Evolutionary conservation across 2,113 vertebrate species (phyloP), one percentile per base, ranked within the genome.

Genomic region (Diadophis punctatus): DNA sequence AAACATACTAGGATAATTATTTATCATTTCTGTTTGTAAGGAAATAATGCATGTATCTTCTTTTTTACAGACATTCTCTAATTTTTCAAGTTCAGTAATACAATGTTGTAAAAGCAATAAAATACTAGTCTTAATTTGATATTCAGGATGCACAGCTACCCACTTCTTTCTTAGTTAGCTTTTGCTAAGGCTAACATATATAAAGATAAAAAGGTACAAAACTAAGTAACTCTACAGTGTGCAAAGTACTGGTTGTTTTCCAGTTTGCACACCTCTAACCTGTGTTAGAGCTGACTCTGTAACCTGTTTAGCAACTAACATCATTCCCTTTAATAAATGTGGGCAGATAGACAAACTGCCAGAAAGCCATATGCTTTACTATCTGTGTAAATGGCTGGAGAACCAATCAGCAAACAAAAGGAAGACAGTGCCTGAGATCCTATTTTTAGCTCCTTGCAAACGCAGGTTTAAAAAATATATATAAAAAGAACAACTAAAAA

Each of bases 271-370:
- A 58, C 0, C 4, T 49, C 80, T 43, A 91, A 4, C 39, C 6
- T 55, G 18, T 48, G 94, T 0, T 7, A 89, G 87, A 93, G 80
- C 11, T 86, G 88, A 5, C 60, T 91, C 20, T 0, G 49, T 0
- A 93, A 90, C 22, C 91, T 10, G 0, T 39, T 94, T 86, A 52
- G 3, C 87, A 91, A 49, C 58, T 89, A 89, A 94, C 86, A 52
- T 1, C 39, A 63, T 93, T 91, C 88, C 23, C 92, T 90, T 93
- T 89, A 93, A 94, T 93, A 93, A 58, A 93, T 86, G 86, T 55
- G 93, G 93, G 86, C 23, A 95, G 86, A 89, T 68, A 94, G 39
- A 94, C n/a, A 94, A 27, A 95, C 1, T 48, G 74, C 93, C 90
- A 95, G 68, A 25, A 94, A 93, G 87, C 39, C 56, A 51, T 0